Percentiles rank a stretch among this genome's conserved stretches.
Conservation (phyloP, 2,113 vertebrate genomes). For the Canis aureus region DNA sequence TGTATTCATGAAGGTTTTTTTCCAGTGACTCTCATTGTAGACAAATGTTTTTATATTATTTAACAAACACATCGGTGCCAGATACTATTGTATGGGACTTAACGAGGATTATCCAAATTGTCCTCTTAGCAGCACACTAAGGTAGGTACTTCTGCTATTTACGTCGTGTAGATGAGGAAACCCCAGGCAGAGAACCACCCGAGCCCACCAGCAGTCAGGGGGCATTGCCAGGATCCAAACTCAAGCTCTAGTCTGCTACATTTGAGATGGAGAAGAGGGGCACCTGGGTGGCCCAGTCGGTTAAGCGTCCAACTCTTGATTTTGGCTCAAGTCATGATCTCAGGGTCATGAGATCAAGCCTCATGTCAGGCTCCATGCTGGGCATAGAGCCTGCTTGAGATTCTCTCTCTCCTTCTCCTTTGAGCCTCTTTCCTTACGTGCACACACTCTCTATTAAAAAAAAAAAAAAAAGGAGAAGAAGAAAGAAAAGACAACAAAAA, state of each 20-base stretch:
- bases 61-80: neutral
- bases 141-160: fast-evolving
- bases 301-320: no score
- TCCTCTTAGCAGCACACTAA: neutral
- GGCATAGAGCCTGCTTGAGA: no score
- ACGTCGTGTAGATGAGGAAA: neutral
- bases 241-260: neutral
- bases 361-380: no score
- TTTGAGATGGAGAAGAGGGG: neutral
- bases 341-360: no score
- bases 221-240: neutral
- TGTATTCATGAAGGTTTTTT: neutral
- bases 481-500: neutral
- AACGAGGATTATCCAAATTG: neutral
- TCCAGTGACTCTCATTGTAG: neutral
- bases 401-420: no score
- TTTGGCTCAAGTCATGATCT: no score
- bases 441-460: no score
- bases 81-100: neutral
- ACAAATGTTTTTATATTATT: neutral
- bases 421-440: no score
- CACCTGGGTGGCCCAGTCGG: no score
- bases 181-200: neutral
- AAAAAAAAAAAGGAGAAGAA: no score
- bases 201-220: neutral